Evolutionary conservation across 1,140 invertebrate genomes (phyloP), one percentile per base, ranked within the genome.

Genomic region (Muscidifurax raptorellus): DNA sequence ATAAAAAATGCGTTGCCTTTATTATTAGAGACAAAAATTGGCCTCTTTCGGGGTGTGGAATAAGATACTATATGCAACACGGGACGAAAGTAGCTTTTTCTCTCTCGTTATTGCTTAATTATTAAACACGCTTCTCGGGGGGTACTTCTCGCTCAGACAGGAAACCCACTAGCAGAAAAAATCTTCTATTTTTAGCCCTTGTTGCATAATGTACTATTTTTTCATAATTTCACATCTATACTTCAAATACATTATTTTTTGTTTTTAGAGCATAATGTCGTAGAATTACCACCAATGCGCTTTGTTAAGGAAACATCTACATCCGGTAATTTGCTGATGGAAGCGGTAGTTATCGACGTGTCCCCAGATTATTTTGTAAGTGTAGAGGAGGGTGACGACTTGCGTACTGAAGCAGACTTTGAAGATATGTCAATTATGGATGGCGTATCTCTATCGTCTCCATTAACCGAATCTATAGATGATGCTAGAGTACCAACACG

Each of bases 261-360:
- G 18, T 75, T 82, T 92, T 22, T 87, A 92, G 97, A 97, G 91
- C 96, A 97, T 84, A 97, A 97, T 90, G 95, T 98, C 5, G 95
- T 98, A 1, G 97, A 98, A 91, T 91, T 98, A n/a, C 97, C 97
- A 25, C 97, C 97, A 15, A 93, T 98, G 88, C 93, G 97, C 83
- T 98, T 98, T 90, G 95, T 96, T 0, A 97, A 98, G 91, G 97
- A 98, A 93, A 96, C 97, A 0, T 97, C 97, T 0, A 97, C 95
- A 32, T 97, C 97, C 2, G 96, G 97, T 25, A 97, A 97, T 91
- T 92, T 98, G 6, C 89, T 97, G 0, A 97, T 98, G 96, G 97
- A 98, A 94, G 97, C 97, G 2, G 96, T 98, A 25, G 96, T 98
- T 5, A 98, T 98, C 77, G 97, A 98, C 87, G 96, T 98, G n/a